A percentile compares a stretch with the other conserved stretches of the same genome.
Evolutionary conservation across 2,113 vertebrate species (phyloP).

Genomic region (Brachyhypopomus occidentalis): DNA sequence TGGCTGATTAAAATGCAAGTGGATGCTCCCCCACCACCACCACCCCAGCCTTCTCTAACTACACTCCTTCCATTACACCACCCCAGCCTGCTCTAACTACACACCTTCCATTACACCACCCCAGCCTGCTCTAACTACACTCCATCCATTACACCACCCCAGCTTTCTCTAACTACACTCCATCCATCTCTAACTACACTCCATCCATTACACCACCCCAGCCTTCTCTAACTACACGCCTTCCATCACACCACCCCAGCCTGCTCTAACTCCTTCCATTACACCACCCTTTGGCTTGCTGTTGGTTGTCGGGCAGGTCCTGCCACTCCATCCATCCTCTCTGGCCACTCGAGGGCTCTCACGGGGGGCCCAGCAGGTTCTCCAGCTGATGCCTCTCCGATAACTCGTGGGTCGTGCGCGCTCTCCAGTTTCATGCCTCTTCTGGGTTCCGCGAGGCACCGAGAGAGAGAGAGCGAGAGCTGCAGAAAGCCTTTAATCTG

Average conservation of each 20-base stretch:
- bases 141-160: too few species aligned
- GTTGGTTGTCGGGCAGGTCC: not conserved
- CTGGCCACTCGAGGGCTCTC: not conserved
- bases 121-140: too few species aligned
- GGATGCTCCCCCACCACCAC: not conserved
- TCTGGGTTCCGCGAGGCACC: conserved; percentile 42
- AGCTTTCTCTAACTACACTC: too few species aligned
- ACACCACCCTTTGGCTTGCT: not conserved
- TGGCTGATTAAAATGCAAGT: conserved; percentile 34
- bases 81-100: not conserved
- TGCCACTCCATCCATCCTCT: not conserved
- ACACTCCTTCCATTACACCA: too few species aligned
- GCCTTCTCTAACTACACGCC: not conserved
- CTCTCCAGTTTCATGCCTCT: conserved; percentile 47
- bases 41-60: not conserved
- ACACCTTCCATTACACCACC: conserved; percentile 5
- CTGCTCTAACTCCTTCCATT: not conserved
- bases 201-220: too few species aligned
- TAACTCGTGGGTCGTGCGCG: conserved; percentile 1
- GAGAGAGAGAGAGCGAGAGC: not conserved
- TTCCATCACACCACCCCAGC: too few species aligned
- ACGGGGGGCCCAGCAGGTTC: not conserved
- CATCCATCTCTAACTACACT: not conserved
- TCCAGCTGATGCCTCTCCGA: conserved; percentile 25
- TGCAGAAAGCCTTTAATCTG: conserved; percentile 28